These are phyloP conservation scores for Macquaria ambigua DNA, from an alignment of 2,113 vertebrate species.

Conservation along the genomic window DNA sequence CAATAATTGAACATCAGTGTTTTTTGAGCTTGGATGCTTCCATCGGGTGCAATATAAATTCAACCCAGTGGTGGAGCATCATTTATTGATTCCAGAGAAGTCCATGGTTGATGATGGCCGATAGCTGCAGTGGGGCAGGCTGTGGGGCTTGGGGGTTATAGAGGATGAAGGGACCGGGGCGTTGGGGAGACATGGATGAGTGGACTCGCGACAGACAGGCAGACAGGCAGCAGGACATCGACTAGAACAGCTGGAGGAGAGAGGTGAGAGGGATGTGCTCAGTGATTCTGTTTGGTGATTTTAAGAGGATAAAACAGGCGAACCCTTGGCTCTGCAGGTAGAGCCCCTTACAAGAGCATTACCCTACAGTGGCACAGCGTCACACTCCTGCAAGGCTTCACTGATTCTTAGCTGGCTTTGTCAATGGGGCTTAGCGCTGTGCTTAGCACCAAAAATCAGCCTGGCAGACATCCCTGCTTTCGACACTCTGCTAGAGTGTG, in stretches of 20 bases:
- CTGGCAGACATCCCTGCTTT: conserved; percentile 66
- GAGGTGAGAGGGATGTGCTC: conserved; percentile 42
- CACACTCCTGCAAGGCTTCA: conserved; percentile 65
- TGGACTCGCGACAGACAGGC: conserved; percentile 1
- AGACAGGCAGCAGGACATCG: conserved; percentile 21
- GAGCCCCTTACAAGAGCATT: conserved; percentile 59
- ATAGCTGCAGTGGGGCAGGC: conserved; percentile 19
- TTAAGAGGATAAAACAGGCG: conserved; percentile 60
- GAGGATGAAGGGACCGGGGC: conserved; percentile 11
- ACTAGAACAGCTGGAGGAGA: conserved; percentile 57
- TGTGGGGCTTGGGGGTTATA: conserved; percentile 5
- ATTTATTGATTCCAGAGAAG: conserved; percentile 64
- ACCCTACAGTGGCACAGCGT: conserved; percentile 50
- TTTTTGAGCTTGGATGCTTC: conserved; percentile 51
- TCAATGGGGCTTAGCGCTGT: conserved; percentile 63
- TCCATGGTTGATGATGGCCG: conserved; percentile 40
- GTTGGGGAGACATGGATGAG: conserved; percentile 38
- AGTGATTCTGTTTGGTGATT: conserved; percentile 58
- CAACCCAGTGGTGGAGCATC: conserved; percentile 26
- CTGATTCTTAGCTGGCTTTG: conserved; percentile 72
- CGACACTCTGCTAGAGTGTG: conserved; percentile 32
- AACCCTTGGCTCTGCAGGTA: conserved; percentile 64
- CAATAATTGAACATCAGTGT: conserved; percentile 55
- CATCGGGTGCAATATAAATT: conserved; percentile 48
- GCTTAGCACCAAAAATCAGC: conserved; percentile 60